A percentile compares a stretch with the other conserved stretches of the same genome.
Conservation (phyloP, 2,113 vertebrate species). For the Gymnarchus niloticus region DNA sequence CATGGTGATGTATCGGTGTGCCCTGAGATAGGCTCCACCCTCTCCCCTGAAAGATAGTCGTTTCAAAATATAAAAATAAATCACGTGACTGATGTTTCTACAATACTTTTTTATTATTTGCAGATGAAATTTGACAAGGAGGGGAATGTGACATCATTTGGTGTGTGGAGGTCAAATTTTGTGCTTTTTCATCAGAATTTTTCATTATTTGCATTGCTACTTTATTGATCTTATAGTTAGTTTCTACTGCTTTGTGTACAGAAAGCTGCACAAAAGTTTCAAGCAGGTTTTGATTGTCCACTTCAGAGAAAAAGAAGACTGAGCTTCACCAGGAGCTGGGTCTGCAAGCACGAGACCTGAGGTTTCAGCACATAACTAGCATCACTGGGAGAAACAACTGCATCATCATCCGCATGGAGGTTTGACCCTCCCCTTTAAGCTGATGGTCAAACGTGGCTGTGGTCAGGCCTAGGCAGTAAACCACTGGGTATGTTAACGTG, state of each 20-base stretch:
- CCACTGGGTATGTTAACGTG: not conserved
- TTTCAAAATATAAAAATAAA: too few species aligned
- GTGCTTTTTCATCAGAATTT: not conserved
- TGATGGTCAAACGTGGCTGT: conserved; percentile 3
- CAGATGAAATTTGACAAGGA: conserved; percentile 89
- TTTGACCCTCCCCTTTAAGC: conserved; percentile 35
- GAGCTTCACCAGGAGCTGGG: conserved; percentile 89
- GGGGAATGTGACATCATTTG: conserved; percentile 81
- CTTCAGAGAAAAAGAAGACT: conserved; percentile 86
- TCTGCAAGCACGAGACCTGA: conserved; percentile 89
- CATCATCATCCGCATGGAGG: conserved; percentile 92
- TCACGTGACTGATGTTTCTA: too few species aligned
- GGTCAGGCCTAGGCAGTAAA: not conserved
- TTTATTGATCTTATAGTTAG: not conserved
- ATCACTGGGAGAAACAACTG: conserved; percentile 83
- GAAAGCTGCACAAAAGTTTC: not conserved
- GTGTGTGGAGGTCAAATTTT: conserved; percentile 61
- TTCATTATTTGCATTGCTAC: not conserved
- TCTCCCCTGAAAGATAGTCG: too few species aligned
- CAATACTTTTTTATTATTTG: conserved; percentile 24
- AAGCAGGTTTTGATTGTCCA: not conserved
- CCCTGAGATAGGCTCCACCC: too few species aligned
- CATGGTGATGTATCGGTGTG: not conserved
- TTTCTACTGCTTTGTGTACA: not conserved
- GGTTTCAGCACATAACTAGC: conserved; percentile 88